Evolutionary conservation across 2,113 vertebrate species (phyloP), one percentile per base, ranked within the genome.

Genomic region (Rana temporaria): DNA sequence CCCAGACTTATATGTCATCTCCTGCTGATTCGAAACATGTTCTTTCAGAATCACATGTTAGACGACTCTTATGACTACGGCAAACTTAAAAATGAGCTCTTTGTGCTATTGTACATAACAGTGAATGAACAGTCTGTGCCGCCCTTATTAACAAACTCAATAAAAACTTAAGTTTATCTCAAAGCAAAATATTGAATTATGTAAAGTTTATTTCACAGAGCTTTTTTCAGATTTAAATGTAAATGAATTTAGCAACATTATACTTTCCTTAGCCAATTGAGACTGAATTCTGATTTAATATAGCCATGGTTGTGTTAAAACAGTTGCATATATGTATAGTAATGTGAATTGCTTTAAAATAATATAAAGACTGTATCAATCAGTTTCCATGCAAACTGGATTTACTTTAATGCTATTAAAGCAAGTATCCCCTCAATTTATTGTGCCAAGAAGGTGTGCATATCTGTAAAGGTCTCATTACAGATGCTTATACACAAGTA

Each of bases 171-270:
- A 66, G 60, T 75, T 75, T 82, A 66, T 74, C 34, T 68, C 63
- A 68, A 82, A 68, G 75, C 76, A 53, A 63, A 52, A 53, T 52
- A n/a, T 20, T 76, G 72, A 55, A 75, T 68, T 82, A 76, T 68
- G 63, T 48, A 82, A 60, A 48, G 53, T 66, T 48, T 76, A 76
- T 82, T 76, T 42, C 30, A 59, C 52, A 67, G 62, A 57, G 3
- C 48, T 75, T 60, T n/a, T 42, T 48, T 48, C 30, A 75, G 42
- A 59, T 82, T 82, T 42, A 67, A 59, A 65, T 82, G 71, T 30
- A 82, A 82, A 82, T 74, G 78, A 65, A 18, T 48, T 82, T 42
- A 73, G 69, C 76, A 76, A 82, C 17, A 62, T 76, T 76, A 19
- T 18, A 68, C 20, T 68, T 60, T 42, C 16, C 62, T 20, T 66